Evolutionary conservation across 2,797 vertebrate species (phyloP).

Genomic region (Parotocinclus haroldoi): DNA sequence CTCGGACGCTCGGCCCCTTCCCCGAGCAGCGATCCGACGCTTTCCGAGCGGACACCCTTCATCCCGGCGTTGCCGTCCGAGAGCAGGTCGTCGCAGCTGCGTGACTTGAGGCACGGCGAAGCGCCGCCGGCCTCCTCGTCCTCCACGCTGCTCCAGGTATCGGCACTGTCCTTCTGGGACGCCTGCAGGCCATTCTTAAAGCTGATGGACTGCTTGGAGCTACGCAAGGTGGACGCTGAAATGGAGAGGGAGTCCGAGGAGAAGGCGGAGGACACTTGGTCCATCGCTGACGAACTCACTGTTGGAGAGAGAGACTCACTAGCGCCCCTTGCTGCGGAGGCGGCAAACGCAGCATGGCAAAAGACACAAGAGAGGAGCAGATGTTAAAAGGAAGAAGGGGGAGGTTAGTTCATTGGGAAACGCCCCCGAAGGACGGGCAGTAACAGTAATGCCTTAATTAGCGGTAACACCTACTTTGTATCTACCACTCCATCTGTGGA

Average conservation of each 20-base stretch:
- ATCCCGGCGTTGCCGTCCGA: conserved; percentile 67
- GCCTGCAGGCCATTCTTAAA: conserved; percentile 87
- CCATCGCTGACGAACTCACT: conserved; percentile 80
- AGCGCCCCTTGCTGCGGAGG: conserved; percentile 90
- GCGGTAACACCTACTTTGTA: too few species aligned
- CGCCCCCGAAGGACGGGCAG: conserved; percentile 27
- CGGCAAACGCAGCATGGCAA: conserved; percentile 86
- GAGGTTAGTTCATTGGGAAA: too few species aligned
- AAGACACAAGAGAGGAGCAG: conserved; percentile 76
- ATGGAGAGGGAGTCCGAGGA: conserved; percentile 59
- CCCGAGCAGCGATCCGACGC: conserved; percentile 83
- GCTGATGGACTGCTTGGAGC: conserved; percentile 76
- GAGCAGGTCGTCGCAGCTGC: conserved; percentile 91
- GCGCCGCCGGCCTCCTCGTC: conserved; percentile 56
- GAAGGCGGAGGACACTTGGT: conserved; percentile 65
- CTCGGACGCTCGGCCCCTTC: conserved; percentile 64
- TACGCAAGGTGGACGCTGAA: conserved; percentile 50
- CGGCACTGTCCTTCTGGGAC: conserved; percentile 75
- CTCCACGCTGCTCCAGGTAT: conserved; percentile 88
- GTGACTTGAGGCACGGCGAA: conserved; percentile 82
- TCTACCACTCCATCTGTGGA: too few species aligned
- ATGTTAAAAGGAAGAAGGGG: conserved; percentile 72
- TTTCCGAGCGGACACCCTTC: conserved; percentile 81
- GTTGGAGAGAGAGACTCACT: conserved; percentile 84
- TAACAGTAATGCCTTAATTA: too few species aligned